Conservation (phyloP, 2,888 invertebrate species). For the Buathra laborator region DNA sequence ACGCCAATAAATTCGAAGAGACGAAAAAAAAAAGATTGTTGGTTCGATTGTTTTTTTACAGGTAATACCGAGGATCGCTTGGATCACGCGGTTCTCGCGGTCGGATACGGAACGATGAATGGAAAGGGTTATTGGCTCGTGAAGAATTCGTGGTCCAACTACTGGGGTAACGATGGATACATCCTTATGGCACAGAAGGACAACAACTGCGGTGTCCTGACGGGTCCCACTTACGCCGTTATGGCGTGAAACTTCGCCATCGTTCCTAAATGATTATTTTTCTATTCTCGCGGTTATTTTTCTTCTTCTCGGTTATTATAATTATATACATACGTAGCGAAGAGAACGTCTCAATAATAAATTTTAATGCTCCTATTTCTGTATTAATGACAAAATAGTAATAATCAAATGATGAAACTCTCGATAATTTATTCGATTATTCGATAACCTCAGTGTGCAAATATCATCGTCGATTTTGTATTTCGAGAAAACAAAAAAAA, state of each 20-base stretch:
- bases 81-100: constrained; percentile 97
- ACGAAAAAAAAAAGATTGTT: too few species aligned
- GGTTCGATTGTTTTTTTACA: constrained; percentile 82
- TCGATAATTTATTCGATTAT: not conserved
- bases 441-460: not conserved
- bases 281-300: not conserved
- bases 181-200: constrained; percentile 95
- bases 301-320: constrained; percentile 22
- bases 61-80: constrained; percentile 92
- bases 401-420: constrained; percentile 8
- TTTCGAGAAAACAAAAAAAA: too few species aligned
- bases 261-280: not conserved
- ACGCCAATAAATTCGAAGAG: too few species aligned
- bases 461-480: too few species aligned
- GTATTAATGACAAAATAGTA: constrained; percentile 30
- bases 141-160: constrained; percentile 98
- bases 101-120: constrained; percentile 94
- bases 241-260: constrained; percentile 71
- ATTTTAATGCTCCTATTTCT: constrained; percentile 19
- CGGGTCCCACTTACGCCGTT: constrained; percentile 92
- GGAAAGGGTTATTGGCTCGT: constrained; percentile 96
- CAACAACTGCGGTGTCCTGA: constrained; percentile 97
- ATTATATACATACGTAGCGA: not conserved
- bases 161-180: constrained; percentile 99
- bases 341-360: not conserved